phyloP scores from a whole-genome alignment of 2,888 invertebrate genomes.

The Emmelina monodactyla region DNA sequence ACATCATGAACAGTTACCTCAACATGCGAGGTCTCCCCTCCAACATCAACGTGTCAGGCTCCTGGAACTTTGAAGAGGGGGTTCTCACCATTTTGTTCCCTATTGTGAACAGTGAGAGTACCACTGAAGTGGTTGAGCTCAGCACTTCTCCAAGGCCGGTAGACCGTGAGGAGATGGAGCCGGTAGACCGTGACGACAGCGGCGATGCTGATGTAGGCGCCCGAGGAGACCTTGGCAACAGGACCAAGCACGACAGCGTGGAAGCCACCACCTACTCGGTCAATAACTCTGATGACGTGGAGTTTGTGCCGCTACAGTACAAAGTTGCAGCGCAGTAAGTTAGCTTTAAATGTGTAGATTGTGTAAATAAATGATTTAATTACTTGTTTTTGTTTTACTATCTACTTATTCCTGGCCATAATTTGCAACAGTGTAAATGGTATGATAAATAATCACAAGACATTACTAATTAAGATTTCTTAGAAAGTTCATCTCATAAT shows the following conservation, averaged over 20 bases:
- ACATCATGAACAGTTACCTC: slow-evolving; percentile 24
- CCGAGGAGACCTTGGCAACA: slow-evolving; percentile 19
- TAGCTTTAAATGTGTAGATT: too few species aligned
- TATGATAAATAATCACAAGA: too few species aligned
- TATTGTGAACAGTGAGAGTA: slow-evolving; percentile 8
- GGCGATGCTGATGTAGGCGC: slow-evolving; percentile 29
- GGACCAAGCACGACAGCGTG: slow-evolving; percentile 26
- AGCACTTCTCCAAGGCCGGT: slow-evolving; percentile 9
- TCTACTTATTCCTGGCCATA: too few species aligned
- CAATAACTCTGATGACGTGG: slow-evolving; percentile 37
- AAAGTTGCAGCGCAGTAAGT: too few species aligned
- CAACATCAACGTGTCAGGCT: slow-evolving; percentile 29
- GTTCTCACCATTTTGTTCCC: slow-evolving; percentile 36
- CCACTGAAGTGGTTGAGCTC: slow-evolving; percentile 16
- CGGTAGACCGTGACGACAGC: slow-evolving; percentile 7
- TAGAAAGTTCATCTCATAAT: too few species aligned
- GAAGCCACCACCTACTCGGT: slow-evolving; percentile 51
- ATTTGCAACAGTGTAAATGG: too few species aligned
- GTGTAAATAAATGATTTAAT: too few species aligned
- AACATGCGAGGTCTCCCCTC: slow-evolving; percentile 32
- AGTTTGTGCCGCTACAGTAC: slow-evolving; percentile 40
- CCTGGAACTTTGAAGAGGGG: slow-evolving; percentile 33
- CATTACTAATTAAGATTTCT: too few species aligned
- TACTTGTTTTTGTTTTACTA: too few species aligned
- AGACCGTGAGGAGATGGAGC: slow-evolving; percentile 34